These are phyloP conservation scores for Eupsittula cactorum DNA, from an alignment of 2,113 vertebrate species.

Conservation along the genomic window DNA sequence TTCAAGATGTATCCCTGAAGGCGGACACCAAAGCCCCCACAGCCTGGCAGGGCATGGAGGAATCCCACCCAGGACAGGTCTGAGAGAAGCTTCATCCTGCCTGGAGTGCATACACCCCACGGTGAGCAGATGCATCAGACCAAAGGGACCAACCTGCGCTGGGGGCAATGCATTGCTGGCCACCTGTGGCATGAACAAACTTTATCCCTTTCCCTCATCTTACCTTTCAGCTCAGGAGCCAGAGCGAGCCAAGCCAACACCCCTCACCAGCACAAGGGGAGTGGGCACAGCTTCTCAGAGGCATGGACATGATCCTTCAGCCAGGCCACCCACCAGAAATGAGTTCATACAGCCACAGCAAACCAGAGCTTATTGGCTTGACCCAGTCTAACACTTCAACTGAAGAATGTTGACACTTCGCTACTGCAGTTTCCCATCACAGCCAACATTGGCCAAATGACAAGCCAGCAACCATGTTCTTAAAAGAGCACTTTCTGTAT, in stretches of 20 bases:
- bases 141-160: not conserved
- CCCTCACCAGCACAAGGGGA: not conserved
- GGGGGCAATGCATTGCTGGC: not conserved
- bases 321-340: not conserved
- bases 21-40: not conserved
- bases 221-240: not conserved
- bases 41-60: accelerated
- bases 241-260: not conserved
- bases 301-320: not conserved
- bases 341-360: not conserved
- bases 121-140: not conserved
- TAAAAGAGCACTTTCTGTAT: not conserved
- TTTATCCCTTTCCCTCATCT: not conserved
- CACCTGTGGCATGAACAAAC: not conserved
- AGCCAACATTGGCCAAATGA: accelerated
- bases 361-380: not conserved
- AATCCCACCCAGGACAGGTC: accelerated
- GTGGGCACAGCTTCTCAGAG: not conserved
- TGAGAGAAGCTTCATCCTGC: not conserved
- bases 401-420: accelerated
- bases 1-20: not conserved
- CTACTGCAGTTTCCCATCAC: not conserved
- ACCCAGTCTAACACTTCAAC: not conserved
- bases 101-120: accelerated
- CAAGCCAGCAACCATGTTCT: not conserved